These are phyloP conservation scores for Capitulum mitella DNA, from an alignment of 2,888 invertebrate genomes.

Conservation along the genomic window DNA sequence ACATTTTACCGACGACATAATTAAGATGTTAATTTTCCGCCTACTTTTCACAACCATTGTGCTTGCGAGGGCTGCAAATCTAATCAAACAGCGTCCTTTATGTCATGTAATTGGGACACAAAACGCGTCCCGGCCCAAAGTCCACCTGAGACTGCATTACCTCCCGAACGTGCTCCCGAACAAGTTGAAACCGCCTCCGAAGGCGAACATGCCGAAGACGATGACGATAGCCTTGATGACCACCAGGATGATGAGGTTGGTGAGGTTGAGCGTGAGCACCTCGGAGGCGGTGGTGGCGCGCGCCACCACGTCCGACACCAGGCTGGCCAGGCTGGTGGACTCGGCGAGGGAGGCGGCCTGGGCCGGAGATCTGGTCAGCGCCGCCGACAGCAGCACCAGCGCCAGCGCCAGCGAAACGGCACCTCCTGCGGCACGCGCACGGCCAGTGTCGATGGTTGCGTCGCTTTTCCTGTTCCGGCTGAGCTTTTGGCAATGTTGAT, in stretches of 20 bases:
- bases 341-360: neutral
- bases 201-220: slow-evolving; percentile 60
- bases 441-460: too few relatives aligned
- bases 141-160: neutral
- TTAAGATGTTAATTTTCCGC: too few relatives aligned
- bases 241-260: slow-evolving; percentile 68
- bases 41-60: too few relatives aligned
- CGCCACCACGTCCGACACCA: slow-evolving; percentile 31
- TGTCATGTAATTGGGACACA: too few relatives aligned
- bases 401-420: neutral
- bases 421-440: too few relatives aligned
- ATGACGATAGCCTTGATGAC: slow-evolving; percentile 73
- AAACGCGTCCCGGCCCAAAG: too few relatives aligned
- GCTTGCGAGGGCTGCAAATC: too few relatives aligned
- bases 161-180: neutral
- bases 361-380: neutral
- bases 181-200: slow-evolving; percentile 36
- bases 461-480: too few relatives aligned
- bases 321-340: neutral
- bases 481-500: too few relatives aligned
- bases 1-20: too few relatives aligned
- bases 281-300: slow-evolving; percentile 40
- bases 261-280: slow-evolving; percentile 72
- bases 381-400: neutral
- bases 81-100: too few relatives aligned